phyloP scores from a whole-genome alignment of 2,797 vertebrate genomes.

The Lemur catta region DNA sequence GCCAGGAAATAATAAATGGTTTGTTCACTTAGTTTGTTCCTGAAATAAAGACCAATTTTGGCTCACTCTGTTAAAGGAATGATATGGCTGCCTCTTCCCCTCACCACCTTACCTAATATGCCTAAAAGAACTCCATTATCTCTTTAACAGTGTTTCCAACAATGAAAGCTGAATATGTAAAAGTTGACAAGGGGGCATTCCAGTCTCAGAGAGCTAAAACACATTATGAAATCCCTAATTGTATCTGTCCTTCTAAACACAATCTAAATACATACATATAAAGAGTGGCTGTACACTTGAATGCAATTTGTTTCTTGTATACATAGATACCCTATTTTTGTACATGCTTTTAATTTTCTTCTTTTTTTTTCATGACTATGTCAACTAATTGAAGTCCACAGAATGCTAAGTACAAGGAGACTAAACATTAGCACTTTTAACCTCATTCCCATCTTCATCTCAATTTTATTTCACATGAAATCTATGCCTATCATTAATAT shows the following conservation, averaged over 20 bases:
- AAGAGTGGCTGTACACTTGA: not conserved
- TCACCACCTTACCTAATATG: not conserved
- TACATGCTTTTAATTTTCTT: not conserved
- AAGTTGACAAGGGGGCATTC: not conserved
- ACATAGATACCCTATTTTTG: not conserved
- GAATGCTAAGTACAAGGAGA: not conserved
- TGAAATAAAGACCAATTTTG: not conserved
- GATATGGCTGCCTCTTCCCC: not conserved
- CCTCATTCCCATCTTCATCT: not conserved
- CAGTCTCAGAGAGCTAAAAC: not conserved
- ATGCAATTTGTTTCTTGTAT: not conserved
- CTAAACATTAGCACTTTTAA: not conserved
- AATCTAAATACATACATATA: not conserved
- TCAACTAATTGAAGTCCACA: not conserved
- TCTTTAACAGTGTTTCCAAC: not conserved
- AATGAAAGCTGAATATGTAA: not conserved
- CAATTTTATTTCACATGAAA: not conserved
- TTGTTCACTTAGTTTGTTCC: not conserved
- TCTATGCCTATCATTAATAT: not conserved
- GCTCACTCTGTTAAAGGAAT: not conserved
- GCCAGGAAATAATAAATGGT: not conserved
- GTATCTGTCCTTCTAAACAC: not conserved
- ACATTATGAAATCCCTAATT: not conserved
- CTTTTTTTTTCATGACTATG: not conserved
- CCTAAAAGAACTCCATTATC: not conserved